Evolutionary conservation across 2,797 vertebrate species (phyloP).

Genomic region (Amblyopsis hoosieri): DNA sequence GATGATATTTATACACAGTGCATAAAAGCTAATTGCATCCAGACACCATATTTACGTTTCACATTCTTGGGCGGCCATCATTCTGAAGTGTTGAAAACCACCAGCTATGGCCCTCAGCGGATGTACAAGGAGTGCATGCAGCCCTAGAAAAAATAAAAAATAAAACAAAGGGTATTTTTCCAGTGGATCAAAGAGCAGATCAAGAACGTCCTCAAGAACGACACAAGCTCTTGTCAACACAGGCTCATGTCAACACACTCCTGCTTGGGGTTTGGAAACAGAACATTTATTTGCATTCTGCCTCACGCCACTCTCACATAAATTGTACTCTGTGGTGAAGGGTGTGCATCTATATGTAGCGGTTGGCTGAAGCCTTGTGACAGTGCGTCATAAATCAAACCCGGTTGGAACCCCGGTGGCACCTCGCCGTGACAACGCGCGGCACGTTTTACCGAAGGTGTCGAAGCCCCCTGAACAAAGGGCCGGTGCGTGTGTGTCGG

Average conservation of each 20-base stretch:
- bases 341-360: constrained; percentile 52
- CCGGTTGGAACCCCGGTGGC: constrained; percentile 46
- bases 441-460: constrained; percentile 56
- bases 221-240: constrained; percentile 37
- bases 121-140: background rate
- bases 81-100: background rate
- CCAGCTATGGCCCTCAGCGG: background rate
- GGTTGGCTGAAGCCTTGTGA: constrained; percentile 62
- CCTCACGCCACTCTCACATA: constrained; percentile 45
- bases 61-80: too few species aligned
- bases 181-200: constrained; percentile 14
- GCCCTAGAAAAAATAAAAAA: too few species aligned
- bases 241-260: background rate
- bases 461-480: constrained; percentile 42
- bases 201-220: constrained; percentile 27
- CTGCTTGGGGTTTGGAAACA: constrained; percentile 7
- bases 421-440: constrained; percentile 54
- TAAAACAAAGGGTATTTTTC: background rate
- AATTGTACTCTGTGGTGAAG: constrained; percentile 44
- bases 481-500: constrained; percentile 23
- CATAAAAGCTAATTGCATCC: background rate
- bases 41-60: too few species aligned
- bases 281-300: constrained; percentile 54
- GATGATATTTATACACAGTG: constrained; percentile 22
- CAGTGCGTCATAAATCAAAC: constrained; percentile 59